Evolutionary conservation across 2,888 invertebrate species (phyloP), one percentile per base, ranked within the genome.

Genomic region (Fragum sueziense): DNA sequence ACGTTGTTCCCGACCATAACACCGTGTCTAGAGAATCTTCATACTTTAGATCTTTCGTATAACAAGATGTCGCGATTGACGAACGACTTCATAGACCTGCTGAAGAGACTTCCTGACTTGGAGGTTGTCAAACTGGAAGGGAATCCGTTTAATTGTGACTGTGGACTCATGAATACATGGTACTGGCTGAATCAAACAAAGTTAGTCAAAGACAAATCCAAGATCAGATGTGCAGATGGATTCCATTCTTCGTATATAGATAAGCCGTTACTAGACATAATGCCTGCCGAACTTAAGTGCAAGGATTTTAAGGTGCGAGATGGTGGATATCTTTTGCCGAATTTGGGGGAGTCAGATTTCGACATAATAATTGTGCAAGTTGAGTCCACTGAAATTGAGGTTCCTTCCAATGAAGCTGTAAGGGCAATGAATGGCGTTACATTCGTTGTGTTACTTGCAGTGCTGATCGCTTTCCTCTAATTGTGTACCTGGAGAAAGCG

Each of bases 81-180:
- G 20, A 22, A 33, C 20, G 84, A 82, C 7, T 78, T 82, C 31
- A 71, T 82, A 31, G 27, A 57, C 9, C 79, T 75, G 27, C 31
- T 84, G 11, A 70, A 68, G 37, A 69, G 62, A 9, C 29, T 85
- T n/a, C 70, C 52, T 9, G 70, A 73, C 33, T 29, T 85, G 22
- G 61, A 74, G 29, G 27, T 74, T 0, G 69, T 88, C 0, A 68
- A 82, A 33, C 70, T 88, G 4, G 61, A 78, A 27, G 41, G 82
- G 17, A 88, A 88, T 33, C 75, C 75, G 54, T 88, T 77, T 74
- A 41, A 62, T 1, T 88, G 88, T 79, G 87, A 87, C 61, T 88
- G 88, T 72, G 68, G 77, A 2, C 62, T 88, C 17, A 41, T 74
- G 20, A 78, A 79, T 11, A 85, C 87, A 33, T 79, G 83, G 71